Base-by-base conservation (phyloP, 1,140 invertebrate species). In the Diprion similis region DNA sequence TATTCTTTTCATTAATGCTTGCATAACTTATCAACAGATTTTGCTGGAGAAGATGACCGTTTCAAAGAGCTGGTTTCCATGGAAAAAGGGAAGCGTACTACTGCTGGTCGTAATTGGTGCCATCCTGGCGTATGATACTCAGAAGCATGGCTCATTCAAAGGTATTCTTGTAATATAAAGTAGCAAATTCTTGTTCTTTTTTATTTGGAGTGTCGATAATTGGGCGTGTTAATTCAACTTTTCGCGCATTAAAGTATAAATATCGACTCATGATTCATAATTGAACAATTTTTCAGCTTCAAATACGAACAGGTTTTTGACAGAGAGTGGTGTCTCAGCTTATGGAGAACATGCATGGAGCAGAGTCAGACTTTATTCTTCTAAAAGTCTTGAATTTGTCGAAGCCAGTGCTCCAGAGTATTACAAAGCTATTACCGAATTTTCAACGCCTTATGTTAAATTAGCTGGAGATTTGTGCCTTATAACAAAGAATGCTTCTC, bases 391-490 rank as follows among this genome's bases (percentile, higher is more conserved):
- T 73, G 87, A 91, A 74, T 92, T 90, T 88, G 81, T 92, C 65
- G 91, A 94, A 78, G 87, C 90, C 18, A 91, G 90, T 80, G 90
- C 91, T n/a, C 93, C 93, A 1, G 86, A 91, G 17, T 93, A 93
- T 79, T 92, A 91, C 67, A 87, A 89, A 68, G 83, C 85, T 65
- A 86, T 89, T n/a, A 79, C 86, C n/a, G 89, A 91, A 65, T 81
- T 89, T 45, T 85, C 87, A 18, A 87, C 89, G 77, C 91, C 93
- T 0, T 94, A 93, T 78, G 78, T 89, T 4, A 89, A 92, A 83
- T 87, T 94, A 17, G 81, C 88, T 0, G 85, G 84, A 74, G 91
- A 94, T 82, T 59, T 90, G 11, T 87, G 87, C 73, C 84, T 91
- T 68, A 59, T 94, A 67, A 79, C 82, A 2, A 84, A 85, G 70